Conservation (phyloP, 2,797 vertebrate species). For the Anas bernieri region DNA sequence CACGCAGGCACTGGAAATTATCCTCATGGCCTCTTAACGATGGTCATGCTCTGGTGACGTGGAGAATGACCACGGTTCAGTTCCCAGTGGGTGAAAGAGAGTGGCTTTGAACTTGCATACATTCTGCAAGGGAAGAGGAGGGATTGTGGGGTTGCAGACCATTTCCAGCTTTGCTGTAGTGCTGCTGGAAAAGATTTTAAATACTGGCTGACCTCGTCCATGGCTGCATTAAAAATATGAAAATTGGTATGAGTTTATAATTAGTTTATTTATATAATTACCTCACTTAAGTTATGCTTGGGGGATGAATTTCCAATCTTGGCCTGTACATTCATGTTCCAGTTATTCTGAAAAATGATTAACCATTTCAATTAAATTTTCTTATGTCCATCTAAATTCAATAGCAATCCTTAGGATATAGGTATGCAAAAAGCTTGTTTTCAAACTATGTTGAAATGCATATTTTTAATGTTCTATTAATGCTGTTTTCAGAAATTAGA, state of each 20-base stretch:
- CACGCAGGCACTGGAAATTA: neutral
- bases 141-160: neutral
- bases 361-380: slow-evolving; percentile 5
- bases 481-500: slow-evolving; percentile 52
- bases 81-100: neutral
- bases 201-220: neutral
- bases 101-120: fast-evolving
- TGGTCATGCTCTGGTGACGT: neutral
- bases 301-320: neutral
- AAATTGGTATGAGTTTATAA: slow-evolving; percentile 1
- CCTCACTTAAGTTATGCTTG: neutral
- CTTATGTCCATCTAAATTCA: neutral
- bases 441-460: neutral
- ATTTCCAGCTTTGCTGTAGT: neutral
- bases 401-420: slow-evolving; percentile 26
- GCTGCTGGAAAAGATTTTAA: neutral
- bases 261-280: neutral
- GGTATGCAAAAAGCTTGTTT: slow-evolving; percentile 2
- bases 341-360: slow-evolving; percentile 14
- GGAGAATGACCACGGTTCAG: neutral
- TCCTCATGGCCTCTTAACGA: neutral
- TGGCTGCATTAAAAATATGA: neutral
- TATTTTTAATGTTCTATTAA: neutral
- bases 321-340: neutral
- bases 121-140: neutral